These are phyloP conservation scores for Corydoras maculifer DNA, from an alignment of 2,113 vertebrate species.

Conservation along the genomic window DNA sequence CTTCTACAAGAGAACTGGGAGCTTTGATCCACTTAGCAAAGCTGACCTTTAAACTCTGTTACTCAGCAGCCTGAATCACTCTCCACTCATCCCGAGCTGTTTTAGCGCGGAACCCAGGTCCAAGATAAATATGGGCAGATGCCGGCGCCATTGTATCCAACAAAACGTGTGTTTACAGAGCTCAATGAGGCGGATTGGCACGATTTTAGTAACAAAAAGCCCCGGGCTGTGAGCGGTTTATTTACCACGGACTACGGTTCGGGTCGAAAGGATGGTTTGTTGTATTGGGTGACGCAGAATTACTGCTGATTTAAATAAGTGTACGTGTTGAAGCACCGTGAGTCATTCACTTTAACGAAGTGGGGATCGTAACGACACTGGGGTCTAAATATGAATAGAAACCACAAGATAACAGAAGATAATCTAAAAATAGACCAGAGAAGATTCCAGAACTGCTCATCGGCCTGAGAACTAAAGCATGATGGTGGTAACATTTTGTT, in stretches of 20 bases:
- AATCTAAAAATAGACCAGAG: too few species aligned
- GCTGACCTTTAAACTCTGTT: slow-evolving; percentile 19
- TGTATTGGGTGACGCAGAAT: too few species aligned
- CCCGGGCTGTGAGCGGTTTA: neutral
- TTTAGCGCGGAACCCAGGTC: slow-evolving; percentile 1
- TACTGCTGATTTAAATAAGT: too few species aligned
- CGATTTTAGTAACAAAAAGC: slow-evolving; percentile 3
- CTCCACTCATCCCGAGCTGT: neutral
- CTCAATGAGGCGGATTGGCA: slow-evolving; percentile 17
- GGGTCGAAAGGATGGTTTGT: too few species aligned
- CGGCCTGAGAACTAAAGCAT: too few species aligned
- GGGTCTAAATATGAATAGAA: too few species aligned
- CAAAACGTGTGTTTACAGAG: slow-evolving; percentile 8
- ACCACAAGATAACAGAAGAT: too few species aligned
- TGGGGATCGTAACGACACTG: too few species aligned
- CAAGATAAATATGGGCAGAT: slow-evolving; percentile 13
- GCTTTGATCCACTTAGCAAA: neutral
- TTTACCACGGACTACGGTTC: neutral
- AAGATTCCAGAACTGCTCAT: too few species aligned
- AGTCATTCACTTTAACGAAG: too few species aligned
- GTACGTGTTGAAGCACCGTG: too few species aligned
- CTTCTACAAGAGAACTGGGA: neutral
- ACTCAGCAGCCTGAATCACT: neutral
- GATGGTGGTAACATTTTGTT: too few species aligned
- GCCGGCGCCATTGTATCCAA: neutral